These are phyloP conservation scores for Herminia tarsipennalis DNA, from an alignment of 2,888 invertebrate genomes.

Conservation along the genomic window DNA sequence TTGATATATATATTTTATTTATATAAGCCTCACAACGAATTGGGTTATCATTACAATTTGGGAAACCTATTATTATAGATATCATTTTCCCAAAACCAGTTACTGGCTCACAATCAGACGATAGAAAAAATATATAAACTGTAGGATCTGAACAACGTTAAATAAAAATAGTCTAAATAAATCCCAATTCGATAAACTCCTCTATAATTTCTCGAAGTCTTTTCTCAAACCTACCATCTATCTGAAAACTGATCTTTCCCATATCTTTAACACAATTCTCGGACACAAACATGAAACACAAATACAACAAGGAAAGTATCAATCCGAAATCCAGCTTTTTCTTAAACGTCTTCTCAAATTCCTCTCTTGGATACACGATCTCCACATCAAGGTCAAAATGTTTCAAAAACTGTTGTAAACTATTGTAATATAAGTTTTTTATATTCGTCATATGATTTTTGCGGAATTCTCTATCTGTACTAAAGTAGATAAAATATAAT, in stretches of 20 bases:
- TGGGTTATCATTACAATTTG: too few species aligned
- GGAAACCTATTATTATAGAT: too few species aligned
- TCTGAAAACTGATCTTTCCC: conserved; percentile 20
- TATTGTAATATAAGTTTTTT: conserved; percentile 53
- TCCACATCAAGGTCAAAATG: conserved; percentile 53
- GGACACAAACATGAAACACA: conserved; percentile 48
- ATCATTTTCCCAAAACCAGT: too few species aligned
- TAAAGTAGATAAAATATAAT: conserved; percentile 52
- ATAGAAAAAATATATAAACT: too few species aligned
- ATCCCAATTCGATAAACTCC: conserved; percentile 51
- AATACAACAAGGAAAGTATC: neutral
- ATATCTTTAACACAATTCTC: conserved; percentile 29
- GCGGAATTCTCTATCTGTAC: conserved; percentile 56
- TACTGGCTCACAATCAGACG: too few species aligned
- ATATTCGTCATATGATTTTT: conserved; percentile 47
- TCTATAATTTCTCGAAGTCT: conserved; percentile 51
- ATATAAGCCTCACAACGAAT: too few species aligned
- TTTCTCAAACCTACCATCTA: conserved; percentile 41
- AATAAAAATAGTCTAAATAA: too few species aligned
- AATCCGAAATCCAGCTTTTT: conserved; percentile 15
- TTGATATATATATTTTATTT: too few species aligned
- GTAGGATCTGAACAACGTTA: too few species aligned
- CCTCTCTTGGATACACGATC: conserved; percentile 44
- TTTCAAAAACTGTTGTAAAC: conserved; percentile 45
- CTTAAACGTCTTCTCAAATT: conserved; percentile 52